Evolutionary conservation across 2,797 vertebrate genomes (phyloP).

Genomic region (Myotis daubentonii): DNA sequence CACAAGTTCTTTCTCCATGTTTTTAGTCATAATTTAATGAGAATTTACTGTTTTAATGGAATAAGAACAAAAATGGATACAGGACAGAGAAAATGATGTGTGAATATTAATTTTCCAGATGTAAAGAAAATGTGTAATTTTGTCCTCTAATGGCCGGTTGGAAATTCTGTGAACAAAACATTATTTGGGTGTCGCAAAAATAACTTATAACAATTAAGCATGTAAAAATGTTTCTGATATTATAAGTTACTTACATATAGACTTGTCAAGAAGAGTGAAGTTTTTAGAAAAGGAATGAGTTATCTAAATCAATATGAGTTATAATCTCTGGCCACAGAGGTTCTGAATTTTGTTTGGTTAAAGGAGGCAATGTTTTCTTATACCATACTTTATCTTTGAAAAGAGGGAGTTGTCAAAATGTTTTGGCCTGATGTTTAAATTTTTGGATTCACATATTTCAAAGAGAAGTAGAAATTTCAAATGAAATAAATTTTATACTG

Average conservation of each 20-base stretch:
- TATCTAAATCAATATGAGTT: neutral
- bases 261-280: neutral
- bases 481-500: neutral
- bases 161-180: neutral
- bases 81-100: neutral
- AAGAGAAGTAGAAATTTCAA: conserved; percentile 6
- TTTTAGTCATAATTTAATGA: neutral
- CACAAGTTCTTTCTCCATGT: neutral
- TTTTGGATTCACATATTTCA: neutral
- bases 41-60: neutral
- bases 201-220: neutral
- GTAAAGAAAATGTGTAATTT: neutral
- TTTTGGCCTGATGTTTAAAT: neutral
- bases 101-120: neutral
- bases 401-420: neutral
- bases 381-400: neutral
- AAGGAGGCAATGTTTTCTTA: neutral
- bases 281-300: neutral
- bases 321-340: neutral
- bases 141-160: neutral
- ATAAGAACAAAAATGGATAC: neutral
- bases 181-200: neutral
- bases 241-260: neutral
- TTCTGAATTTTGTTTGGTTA: neutral
- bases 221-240: neutral